Evolutionary conservation across 2,113 vertebrate species (phyloP).

Genomic region (Gallinago paraguaiae): DNA sequence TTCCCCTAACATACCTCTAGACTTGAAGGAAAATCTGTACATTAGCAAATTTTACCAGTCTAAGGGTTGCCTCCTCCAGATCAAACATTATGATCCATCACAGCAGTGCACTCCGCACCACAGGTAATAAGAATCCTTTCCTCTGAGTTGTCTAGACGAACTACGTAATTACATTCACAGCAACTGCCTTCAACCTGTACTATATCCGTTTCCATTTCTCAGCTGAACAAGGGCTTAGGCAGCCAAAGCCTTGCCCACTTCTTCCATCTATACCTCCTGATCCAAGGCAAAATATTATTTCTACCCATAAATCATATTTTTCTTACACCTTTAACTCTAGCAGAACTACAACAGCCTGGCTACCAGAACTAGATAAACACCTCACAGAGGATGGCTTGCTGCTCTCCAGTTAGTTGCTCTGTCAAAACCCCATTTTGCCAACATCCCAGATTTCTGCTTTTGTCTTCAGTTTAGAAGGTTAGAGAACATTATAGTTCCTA

Average conservation of each 20-base stretch:
- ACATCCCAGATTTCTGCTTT: background rate
- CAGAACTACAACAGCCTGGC: background rate
- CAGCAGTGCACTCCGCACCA: background rate
- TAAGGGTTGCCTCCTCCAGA: background rate
- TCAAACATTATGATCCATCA: background rate
- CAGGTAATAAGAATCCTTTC: background rate
- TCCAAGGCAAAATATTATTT: background rate
- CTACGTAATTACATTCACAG: slow-evolving; percentile 1
- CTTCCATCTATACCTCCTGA: background rate
- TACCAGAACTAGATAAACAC: background rate
- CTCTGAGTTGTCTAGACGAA: background rate
- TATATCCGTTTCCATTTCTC: background rate
- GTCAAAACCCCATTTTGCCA: background rate
- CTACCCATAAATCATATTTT: background rate
- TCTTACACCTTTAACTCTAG: background rate
- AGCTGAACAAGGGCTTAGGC: background rate
- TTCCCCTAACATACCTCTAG: background rate
- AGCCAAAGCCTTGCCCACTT: background rate
- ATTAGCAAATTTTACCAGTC: background rate
- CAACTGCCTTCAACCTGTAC: background rate
- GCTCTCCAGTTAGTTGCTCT: background rate
- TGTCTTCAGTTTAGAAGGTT: background rate
- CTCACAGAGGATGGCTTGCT: background rate
- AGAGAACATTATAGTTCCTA: background rate
- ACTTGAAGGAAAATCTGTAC: background rate